Conservation (phyloP, 2,797 vertebrate genomes). For the Xenopus petersii region DNA sequence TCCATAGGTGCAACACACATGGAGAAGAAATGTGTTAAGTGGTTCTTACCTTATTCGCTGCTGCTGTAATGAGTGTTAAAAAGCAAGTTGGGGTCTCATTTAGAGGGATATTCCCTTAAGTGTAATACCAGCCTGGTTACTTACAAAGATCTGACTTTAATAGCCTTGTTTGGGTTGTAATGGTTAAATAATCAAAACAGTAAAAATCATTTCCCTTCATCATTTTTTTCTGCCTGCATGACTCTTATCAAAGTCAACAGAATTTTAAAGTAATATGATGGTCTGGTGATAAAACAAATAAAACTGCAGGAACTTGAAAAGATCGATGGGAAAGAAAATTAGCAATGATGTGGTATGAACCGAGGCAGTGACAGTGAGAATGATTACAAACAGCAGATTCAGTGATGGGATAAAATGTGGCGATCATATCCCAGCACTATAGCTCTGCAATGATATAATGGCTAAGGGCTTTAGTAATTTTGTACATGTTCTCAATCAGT, state of each 20-base stretch:
- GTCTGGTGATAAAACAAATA: conserved; percentile 54
- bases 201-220: conserved; percentile 34
- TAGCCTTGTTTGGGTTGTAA: conserved; percentile 35
- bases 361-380: conserved; percentile 28
- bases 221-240: conserved; percentile 28
- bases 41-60: not conserved
- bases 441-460: not conserved
- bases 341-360: conserved; percentile 22
- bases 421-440: conserved; percentile 48
- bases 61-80: no score
- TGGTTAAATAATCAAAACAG: conserved; percentile 39
- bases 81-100: no score
- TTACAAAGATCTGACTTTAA: conserved; percentile 13
- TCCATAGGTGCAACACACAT: not conserved
- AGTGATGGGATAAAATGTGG: conserved; percentile 52
- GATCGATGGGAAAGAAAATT: conserved; percentile 47
- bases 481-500: conserved; percentile 5
- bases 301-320: conserved; percentile 45
- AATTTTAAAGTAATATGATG: conserved; percentile 48
- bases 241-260: conserved; percentile 43
- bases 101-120: not conserved
- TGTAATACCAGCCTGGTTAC: not conserved
- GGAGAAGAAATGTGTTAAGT: conserved; percentile 2
- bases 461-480: conserved; percentile 15
- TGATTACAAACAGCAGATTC: not conserved